Conservation (phyloP, 2,113 vertebrate genomes). For the Caracal caracal region DNA sequence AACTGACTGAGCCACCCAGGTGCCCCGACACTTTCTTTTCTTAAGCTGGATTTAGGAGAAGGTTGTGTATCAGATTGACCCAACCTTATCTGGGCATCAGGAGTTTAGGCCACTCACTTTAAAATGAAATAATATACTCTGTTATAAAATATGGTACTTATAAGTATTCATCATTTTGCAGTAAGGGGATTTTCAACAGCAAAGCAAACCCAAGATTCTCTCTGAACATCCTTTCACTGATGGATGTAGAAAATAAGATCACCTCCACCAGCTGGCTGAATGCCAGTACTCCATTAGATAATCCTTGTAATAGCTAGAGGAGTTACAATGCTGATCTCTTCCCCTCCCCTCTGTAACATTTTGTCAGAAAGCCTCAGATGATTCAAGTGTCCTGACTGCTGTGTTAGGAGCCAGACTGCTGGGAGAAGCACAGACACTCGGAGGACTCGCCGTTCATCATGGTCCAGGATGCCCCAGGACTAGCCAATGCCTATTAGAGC, state of each 20-base stretch:
- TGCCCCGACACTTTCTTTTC: neutral
- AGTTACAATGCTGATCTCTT: too few relatives aligned
- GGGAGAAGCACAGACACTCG: neutral
- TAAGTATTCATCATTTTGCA: neutral
- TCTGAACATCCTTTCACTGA: neutral
- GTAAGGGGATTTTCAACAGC: neutral
- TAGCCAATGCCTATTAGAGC: neutral
- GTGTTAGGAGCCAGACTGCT: neutral
- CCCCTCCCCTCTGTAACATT: neutral
- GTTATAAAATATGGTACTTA: neutral
- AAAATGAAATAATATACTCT: neutral
- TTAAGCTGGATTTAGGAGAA: neutral
- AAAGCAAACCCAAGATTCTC: neutral
- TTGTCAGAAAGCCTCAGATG: neutral
- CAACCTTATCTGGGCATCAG: neutral
- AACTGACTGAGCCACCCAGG: too few relatives aligned
- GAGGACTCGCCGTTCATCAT: neutral
- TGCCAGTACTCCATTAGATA: neutral
- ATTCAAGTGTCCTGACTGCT: neutral
- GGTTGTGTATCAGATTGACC: neutral
- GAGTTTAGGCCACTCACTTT: neutral
- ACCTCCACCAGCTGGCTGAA: neutral
- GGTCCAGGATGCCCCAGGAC: neutral
- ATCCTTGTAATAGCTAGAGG: neutral
- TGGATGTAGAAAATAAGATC: neutral